Evolutionary conservation across 1,140 invertebrate species (phyloP).

Genomic region (Lepidurus arcticus): DNA sequence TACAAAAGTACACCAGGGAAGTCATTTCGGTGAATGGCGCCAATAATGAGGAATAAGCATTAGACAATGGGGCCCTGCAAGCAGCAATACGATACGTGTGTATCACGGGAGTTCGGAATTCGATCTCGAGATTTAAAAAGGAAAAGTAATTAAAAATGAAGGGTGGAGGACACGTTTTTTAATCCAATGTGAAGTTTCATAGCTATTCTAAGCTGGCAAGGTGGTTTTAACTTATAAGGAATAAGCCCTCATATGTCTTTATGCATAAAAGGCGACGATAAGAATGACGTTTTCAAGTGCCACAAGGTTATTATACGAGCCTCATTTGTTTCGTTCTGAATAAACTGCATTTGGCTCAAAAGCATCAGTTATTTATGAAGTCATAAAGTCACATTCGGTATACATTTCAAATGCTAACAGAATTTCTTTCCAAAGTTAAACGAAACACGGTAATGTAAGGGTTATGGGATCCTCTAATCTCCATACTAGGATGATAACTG

Average conservation of each 20-base stretch:
- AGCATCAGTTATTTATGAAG: not conserved
- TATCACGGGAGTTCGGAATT: too few relatives aligned
- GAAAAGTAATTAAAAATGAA: not conserved
- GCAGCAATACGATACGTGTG: too few relatives aligned
- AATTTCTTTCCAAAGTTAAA: not conserved
- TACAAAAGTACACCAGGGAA: too few relatives aligned
- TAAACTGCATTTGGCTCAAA: not conserved
- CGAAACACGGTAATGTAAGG: too few relatives aligned
- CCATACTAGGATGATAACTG: too few relatives aligned
- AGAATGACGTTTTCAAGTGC: not conserved
- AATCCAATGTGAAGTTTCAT: not conserved
- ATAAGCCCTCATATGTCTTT: not conserved
- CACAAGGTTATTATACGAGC: not conserved
- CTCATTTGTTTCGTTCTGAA: not conserved
- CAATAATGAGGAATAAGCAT: too few relatives aligned
- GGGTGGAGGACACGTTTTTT: not conserved
- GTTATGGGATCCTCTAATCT: too few relatives aligned
- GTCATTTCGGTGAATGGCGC: too few relatives aligned
- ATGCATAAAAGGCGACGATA: not conserved
- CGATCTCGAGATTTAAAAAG: too few relatives aligned
- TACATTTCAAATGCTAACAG: not conserved
- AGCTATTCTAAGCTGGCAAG: not conserved
- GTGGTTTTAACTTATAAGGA: constrained; percentile 4
- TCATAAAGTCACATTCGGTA: not conserved
- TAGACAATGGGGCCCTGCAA: too few relatives aligned